Evolutionary conservation across 1,140 invertebrate genomes (phyloP).

Genomic region (Argopecten irradians): DNA sequence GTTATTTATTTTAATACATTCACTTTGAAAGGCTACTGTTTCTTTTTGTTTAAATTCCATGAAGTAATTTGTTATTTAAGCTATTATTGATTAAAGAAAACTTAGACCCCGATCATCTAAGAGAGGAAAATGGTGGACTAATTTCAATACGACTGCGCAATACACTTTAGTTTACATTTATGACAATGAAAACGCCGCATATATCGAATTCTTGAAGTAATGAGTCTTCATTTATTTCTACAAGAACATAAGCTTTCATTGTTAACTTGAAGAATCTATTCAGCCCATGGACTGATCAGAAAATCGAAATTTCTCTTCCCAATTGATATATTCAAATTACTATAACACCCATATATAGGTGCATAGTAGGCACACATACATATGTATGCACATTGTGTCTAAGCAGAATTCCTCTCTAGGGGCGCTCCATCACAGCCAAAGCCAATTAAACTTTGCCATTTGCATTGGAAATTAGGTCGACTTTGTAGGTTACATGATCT

Average conservation of each 20-base stretch:
- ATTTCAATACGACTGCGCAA: too few relatives aligned
- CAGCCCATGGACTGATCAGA: background rate
- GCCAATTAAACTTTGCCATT: constrained; percentile 18
- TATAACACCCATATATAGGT: background rate
- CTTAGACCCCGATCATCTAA: too few relatives aligned
- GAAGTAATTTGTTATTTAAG: background rate
- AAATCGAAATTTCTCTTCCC: background rate
- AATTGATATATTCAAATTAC: background rate
- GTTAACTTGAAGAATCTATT: background rate
- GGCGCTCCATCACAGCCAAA: background rate
- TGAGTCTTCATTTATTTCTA: background rate
- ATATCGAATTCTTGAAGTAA: background rate
- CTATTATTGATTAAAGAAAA: background rate
- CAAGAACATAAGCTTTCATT: background rate
- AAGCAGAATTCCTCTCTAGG: background rate
- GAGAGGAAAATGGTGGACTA: too few relatives aligned
- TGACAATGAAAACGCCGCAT: background rate
- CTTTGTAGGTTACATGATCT: background rate
- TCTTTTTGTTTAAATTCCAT: background rate
- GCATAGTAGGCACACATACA: background rate
- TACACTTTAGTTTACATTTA: too few relatives aligned
- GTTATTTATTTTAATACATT: background rate
- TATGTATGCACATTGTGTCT: background rate
- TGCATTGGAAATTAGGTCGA: background rate
- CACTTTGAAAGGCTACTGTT: background rate